Evolutionary conservation across 1,140 invertebrate genomes (phyloP).

Genomic region (Zaprionus gabonicus): DNA sequence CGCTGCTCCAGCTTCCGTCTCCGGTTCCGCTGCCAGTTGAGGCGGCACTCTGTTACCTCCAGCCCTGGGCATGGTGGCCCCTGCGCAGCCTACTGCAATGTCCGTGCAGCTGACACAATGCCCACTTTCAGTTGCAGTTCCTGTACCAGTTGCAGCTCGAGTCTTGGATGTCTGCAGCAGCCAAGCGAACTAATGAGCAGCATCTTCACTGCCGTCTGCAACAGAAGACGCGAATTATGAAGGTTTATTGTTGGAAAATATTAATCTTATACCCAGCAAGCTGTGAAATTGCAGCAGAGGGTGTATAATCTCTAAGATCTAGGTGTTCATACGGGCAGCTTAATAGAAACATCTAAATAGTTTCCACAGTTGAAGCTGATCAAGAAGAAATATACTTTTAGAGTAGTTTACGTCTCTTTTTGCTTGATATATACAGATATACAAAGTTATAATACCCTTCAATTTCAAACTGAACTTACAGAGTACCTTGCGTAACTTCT

Average conservation of each 20-base stretch:
- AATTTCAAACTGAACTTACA: neutral
- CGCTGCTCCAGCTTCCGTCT: conserved; percentile 50
- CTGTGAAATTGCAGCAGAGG: neutral
- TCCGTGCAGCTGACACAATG: conserved; percentile 57
- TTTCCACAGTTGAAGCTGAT: no score
- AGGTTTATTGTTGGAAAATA: neutral
- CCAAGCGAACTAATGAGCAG: conserved; percentile 59
- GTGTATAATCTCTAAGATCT: neutral
- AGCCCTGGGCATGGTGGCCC: conserved; percentile 21
- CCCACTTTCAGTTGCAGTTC: conserved; percentile 36
- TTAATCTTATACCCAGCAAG: conserved; percentile 3
- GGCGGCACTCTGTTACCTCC: conserved; percentile 41
- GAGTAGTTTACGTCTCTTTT: no score
- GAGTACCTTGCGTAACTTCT: neutral
- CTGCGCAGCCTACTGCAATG: conserved; percentile 45
- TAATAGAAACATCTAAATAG: no score
- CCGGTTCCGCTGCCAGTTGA: conserved; percentile 41
- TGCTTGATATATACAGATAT: no score
- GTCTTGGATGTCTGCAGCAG: conserved; percentile 55
- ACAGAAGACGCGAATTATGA: neutral
- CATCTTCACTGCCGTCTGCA: conserved; percentile 52
- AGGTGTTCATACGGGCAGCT: no score
- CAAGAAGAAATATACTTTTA: no score
- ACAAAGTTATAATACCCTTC: no score
- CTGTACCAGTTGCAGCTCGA: conserved; percentile 25